Evolutionary conservation across 2,888 invertebrate genomes (phyloP), one percentile per base, ranked within the genome.

Genomic region (Germaria angustata): DNA sequence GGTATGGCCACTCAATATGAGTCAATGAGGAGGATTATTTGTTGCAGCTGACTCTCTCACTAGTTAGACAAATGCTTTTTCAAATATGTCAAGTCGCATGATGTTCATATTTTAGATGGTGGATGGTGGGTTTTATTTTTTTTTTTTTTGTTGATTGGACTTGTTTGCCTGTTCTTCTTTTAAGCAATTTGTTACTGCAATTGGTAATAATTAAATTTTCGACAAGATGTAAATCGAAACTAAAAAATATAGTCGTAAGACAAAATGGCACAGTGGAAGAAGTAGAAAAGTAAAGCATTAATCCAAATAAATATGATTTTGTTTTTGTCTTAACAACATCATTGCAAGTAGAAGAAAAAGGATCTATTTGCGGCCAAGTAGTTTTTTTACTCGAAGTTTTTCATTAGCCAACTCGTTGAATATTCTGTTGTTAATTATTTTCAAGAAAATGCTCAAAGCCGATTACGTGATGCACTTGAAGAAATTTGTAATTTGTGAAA

Each of bases 151-250:
- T 57, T 15, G n/a, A n/a, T n/a, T n/a, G n/a, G n/a, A n/a, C n/a
- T n/a, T n/a, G n/a, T n/a, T n/a, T n/a, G n/a, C n/a, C n/a, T n/a
- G n/a, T n/a, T n/a, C n/a, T 39, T 39, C 34, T 68, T 44, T 59
- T 69, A 24, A 69, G 53, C 24, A 32, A 61, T 77, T 77, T 77
- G 36, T 63, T 72, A 51, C 61, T 75, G 61, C 57, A 57, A 69
- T 51, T 69, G 69, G 49, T 69, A 55, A 75, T 75, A 75, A 79
- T 79, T 72, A 63, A 63, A 63, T 69, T 80, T 80, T 69, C 39
- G 69, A 34, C 53, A 44, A 55, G 63, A 44, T 36, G 71, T 61
- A 36, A 65, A 69, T 28, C 69, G 22, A 69, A 69, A 69, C 69
- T 44, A 24, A 41, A 59, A 51, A 63, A 15, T 11, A 44, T 6